Evolutionary conservation across 2,113 vertebrate species (phyloP).

Genomic region (Nestor notabilis): DNA sequence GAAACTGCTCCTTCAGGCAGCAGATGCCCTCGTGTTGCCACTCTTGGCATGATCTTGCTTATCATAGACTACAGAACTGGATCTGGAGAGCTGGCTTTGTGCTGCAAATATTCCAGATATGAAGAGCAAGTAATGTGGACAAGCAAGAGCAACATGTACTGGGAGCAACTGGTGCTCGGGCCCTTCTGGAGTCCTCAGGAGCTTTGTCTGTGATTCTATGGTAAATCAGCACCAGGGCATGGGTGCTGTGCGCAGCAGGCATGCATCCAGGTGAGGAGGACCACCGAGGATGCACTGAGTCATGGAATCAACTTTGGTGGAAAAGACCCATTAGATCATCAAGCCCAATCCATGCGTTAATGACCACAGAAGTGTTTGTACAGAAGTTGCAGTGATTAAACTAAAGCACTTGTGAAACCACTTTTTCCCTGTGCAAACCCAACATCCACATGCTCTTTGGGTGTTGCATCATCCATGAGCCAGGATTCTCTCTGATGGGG

Average conservation of each 20-base stretch:
- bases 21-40: neutral
- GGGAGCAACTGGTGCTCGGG: neutral
- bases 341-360: no score
- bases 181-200: neutral
- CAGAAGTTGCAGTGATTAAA: neutral
- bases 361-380: neutral
- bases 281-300: accelerated
- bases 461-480: accelerated
- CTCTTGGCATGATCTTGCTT: neutral
- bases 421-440: neutral
- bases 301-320: no score
- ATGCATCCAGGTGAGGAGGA: accelerated
- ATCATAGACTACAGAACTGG: no score
- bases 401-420: neutral
- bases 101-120: no score
- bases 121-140: no score
- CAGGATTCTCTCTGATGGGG: accelerated
- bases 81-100: no score
- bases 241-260: neutral
- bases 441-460: accelerated
- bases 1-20: neutral
- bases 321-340: no score
- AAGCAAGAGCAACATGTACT: no score
- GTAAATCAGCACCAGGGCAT: accelerated
- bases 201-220: neutral